Conservation (phyloP, 2,113 vertebrate species). For the Aegotheles bennettii region DNA sequence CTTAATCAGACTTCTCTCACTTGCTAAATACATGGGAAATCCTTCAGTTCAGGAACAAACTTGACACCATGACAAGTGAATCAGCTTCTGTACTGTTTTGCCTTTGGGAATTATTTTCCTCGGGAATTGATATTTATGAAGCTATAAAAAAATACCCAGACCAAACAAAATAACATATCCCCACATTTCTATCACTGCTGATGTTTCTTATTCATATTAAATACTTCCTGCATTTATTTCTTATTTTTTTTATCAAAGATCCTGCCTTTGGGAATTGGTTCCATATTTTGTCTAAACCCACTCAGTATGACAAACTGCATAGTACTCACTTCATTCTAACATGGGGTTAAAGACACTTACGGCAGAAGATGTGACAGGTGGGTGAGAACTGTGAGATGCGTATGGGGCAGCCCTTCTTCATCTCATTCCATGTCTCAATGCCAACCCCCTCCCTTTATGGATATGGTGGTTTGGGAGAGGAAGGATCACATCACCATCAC, state of each 20-base stretch:
- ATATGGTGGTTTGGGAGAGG: background rate
- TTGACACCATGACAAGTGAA: conserved; percentile 32
- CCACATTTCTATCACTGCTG: background rate
- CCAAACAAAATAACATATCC: background rate
- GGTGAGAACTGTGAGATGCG: background rate
- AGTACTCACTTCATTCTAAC: background rate
- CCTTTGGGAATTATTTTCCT: conserved; percentile 18
- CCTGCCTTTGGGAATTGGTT: background rate
- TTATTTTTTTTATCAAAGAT: background rate
- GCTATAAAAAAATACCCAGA: background rate
- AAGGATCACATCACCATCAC: background rate
- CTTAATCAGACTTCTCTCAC: conserved; percentile 32
- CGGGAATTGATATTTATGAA: background rate
- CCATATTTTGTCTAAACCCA: background rate
- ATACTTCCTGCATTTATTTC: background rate
- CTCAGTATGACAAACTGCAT: background rate
- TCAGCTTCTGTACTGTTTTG: background rate
- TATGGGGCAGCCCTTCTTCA: background rate
- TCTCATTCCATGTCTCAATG: no score
- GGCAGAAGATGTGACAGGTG: background rate
- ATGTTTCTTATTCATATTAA: background rate
- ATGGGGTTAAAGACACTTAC: background rate
- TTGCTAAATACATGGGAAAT: conserved; percentile 25
- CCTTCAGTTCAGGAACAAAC: conserved; percentile 30
- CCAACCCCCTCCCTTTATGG: background rate